Percentiles rank a stretch among this genome's conserved stretches.
Evolutionary conservation across 1,140 invertebrate genomes (phyloP).

Genomic region (Pristionchus pacificus): DNA sequence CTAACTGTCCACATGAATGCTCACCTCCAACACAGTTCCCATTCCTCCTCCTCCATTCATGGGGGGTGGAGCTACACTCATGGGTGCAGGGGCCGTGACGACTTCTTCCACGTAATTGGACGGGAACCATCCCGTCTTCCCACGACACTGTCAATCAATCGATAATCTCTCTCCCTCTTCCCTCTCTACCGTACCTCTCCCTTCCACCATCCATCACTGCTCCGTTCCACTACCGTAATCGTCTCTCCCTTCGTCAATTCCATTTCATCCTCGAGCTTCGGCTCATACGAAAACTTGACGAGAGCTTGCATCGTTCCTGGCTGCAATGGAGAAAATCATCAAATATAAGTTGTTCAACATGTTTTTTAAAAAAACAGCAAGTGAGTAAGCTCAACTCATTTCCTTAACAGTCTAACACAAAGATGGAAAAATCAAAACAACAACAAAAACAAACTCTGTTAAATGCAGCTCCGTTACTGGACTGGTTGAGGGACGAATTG

Average conservation of each 20-base stretch:
- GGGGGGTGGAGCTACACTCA: constrained; percentile 59
- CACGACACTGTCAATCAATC: constrained; percentile 26
- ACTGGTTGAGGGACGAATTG: constrained; percentile 15
- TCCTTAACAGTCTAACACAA: too few relatives aligned
- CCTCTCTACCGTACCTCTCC: constrained; percentile 64
- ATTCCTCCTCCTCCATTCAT: background rate
- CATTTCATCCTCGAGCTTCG: constrained; percentile 91
- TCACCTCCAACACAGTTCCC: constrained; percentile 2
- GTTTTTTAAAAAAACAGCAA: background rate
- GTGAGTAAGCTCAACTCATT: too few relatives aligned
- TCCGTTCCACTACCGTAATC: constrained; percentile 92
- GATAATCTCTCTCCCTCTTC: constrained; percentile 63
- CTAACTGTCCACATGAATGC: background rate
- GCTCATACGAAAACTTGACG: constrained; percentile 95
- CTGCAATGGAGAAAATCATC: constrained; percentile 67
- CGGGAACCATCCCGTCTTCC: constrained; percentile 85
- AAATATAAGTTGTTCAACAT: constrained; percentile 50
- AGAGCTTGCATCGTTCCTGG: constrained; percentile 66
- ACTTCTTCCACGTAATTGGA: constrained; percentile 93
- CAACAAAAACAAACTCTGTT: constrained; percentile 66
- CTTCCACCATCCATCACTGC: constrained; percentile 98
- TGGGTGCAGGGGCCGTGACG: too few relatives aligned
- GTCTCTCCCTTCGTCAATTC: constrained; percentile 74
- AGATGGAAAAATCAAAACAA: constrained; percentile 48
- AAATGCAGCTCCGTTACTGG: constrained; percentile 67